These are phyloP conservation scores for Colius striatus DNA, from an alignment of 2,113 vertebrate species.

Conservation along the genomic window DNA sequence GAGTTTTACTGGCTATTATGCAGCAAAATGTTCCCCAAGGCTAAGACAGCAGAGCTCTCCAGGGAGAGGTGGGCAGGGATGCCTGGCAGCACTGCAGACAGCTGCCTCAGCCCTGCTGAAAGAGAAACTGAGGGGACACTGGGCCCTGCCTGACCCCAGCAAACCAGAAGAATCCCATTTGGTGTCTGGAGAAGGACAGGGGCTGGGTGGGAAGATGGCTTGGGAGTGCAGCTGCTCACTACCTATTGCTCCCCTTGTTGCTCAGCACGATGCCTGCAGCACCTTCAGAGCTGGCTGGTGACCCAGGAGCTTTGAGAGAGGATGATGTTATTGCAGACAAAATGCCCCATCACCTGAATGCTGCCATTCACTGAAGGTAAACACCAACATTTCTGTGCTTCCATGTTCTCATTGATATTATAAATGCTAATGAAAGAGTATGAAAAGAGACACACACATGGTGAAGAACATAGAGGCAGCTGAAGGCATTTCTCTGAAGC, in stretches of 20 bases:
- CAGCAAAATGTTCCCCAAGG: background rate
- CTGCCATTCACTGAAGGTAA: background rate
- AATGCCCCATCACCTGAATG: background rate
- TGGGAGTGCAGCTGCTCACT: background rate
- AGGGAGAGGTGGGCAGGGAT: rapidly evolving
- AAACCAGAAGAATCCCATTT: background rate
- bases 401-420: background rate
- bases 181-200: background rate
- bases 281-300: background rate
- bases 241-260: rapidly evolving
- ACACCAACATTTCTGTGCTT: background rate
- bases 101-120: background rate
- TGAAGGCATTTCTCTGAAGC: background rate
- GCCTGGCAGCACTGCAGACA: background rate
- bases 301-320: rapidly evolving
- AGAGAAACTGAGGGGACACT: background rate
- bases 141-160: background rate
- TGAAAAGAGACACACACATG: background rate
- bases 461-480: background rate
- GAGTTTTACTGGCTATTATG: background rate
- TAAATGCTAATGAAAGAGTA: background rate
- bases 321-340: background rate
- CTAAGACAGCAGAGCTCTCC: background rate
- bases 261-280: background rate
- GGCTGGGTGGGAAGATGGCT: background rate